Base-by-base conservation (phyloP, 2,113 vertebrate species). In the Pachycephala philippinensis region DNA sequence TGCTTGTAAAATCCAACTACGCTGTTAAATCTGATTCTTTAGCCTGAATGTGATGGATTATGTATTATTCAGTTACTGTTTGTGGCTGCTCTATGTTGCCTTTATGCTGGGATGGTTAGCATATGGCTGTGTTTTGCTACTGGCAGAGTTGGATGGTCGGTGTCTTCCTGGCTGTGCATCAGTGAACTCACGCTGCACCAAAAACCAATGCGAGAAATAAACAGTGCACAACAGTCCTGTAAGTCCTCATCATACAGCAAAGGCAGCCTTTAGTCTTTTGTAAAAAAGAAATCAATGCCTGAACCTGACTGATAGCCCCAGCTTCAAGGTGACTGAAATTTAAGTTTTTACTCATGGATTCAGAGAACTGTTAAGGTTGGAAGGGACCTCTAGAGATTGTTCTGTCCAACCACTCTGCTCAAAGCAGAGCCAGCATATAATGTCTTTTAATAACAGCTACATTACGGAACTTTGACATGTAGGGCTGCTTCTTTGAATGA, bases 1-100 rank as follows among this genome's bases (percentile, higher is more conserved):
- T 74, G 59, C 79, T 86, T 84, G 75, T 94, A 93, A 96, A 96
- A 95, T 33, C 35, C 77, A 94, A 72, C 64, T 83, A 57, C 1
- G 3, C 42, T 71, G 59, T 86, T 88, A 95, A 91, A 93, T 52
- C 27, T 53, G 7, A 3, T 78, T 88, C 63, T 88, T 90, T 75
- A 84, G 35, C 5, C 44, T 81, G 49, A 77, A 66, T 78, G 47
- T 44, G 82, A 86, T 74, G 54, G 63, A 80, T 93, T 83, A 84
- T 44, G 28, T 84, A 69, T 59, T 83, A 50, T 61, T 85, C 37
- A 40, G 63, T 72, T 85, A 63, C 56, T 69, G 23, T 83, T 94
- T 87, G 45, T 61, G 75, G 80, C 31, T 82, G 35, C 20, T 96
- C 9, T 12, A 14, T 68, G 31, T 42, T 79, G 74, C 53, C 89